These are phyloP conservation scores for Drosophila antonietae DNA, from an alignment of 2,888 invertebrate species.

Conservation along the genomic window DNA sequence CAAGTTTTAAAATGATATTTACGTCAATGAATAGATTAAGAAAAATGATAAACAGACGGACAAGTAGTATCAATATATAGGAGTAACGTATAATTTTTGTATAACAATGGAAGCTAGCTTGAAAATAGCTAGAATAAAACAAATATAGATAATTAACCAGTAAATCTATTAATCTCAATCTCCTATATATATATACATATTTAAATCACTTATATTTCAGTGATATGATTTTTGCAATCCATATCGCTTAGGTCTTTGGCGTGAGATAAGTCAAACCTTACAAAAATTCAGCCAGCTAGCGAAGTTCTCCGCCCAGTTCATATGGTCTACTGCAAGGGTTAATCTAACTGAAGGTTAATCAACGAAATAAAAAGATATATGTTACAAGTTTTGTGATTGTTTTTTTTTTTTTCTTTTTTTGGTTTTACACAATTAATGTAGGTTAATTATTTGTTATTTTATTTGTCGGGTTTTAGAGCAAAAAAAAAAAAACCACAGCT, in stretches of 20 bases:
- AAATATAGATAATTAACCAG: too few relatives aligned
- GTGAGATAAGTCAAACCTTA: too few relatives aligned
- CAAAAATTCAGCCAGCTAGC: neutral
- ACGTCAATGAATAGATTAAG: neutral
- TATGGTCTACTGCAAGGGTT: constrained; percentile 16
- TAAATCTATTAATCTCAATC: neutral
- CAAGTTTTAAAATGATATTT: neutral
- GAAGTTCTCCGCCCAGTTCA: neutral
- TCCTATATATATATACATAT: neutral
- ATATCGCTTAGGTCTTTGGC: neutral
- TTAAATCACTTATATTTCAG: neutral
- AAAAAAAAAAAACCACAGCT: constrained; percentile 29
- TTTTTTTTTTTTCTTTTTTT: constrained; percentile 11
- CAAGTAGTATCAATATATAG: neutral
- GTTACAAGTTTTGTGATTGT: too few relatives aligned
- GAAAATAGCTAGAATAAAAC: too few relatives aligned
- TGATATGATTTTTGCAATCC: too few relatives aligned
- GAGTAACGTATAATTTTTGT: neutral
- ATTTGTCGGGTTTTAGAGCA: constrained; percentile 36
- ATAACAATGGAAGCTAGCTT: too few relatives aligned
- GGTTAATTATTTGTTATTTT: constrained; percentile 64
- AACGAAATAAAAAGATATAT: constrained; percentile 68
- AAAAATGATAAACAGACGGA: neutral
- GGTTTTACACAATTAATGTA: constrained; percentile 56
- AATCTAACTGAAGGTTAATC: constrained; percentile 30